phyloP scores from a whole-genome alignment of 2,113 vertebrate species.

The Andinoacara biseriatus region DNA sequence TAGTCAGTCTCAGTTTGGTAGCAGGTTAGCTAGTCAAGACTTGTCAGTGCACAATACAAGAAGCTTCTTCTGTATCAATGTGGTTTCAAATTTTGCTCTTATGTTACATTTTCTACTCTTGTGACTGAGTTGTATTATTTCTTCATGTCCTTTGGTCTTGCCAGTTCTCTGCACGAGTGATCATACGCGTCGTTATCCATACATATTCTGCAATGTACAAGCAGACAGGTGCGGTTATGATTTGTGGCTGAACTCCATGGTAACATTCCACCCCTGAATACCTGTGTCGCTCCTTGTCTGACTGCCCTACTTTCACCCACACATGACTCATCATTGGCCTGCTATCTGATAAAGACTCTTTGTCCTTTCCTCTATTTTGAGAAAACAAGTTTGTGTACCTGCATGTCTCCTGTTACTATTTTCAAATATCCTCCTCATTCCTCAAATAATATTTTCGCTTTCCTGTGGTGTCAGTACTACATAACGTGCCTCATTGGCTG shows the following conservation, averaged over 20 bases:
- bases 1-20: background rate
- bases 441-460: background rate
- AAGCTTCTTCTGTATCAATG: background rate
- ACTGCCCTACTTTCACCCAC: constrained; percentile 69
- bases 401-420: constrained; percentile 16
- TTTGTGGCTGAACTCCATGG: constrained; percentile 11
- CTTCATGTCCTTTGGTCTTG: background rate
- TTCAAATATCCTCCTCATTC: constrained; percentile 7
- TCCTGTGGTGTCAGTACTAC: background rate
- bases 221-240: constrained; percentile 11
- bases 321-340: constrained; percentile 64
- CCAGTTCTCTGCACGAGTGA: background rate
- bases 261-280: constrained; percentile 56
- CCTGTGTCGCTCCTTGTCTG: constrained; percentile 46
- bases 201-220: background rate
- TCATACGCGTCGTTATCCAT: background rate
- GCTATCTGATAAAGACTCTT: constrained; percentile 65
- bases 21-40: background rate
- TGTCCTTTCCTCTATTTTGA: constrained; percentile 49
- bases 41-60: background rate
- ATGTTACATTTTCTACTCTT: background rate
- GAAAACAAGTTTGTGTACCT: constrained; percentile 47
- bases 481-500: constrained; percentile 10
- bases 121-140: background rate
- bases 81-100: background rate